Base-by-base conservation (phyloP, 2,888 invertebrate genomes). In the Drosophila anomelani region DNA sequence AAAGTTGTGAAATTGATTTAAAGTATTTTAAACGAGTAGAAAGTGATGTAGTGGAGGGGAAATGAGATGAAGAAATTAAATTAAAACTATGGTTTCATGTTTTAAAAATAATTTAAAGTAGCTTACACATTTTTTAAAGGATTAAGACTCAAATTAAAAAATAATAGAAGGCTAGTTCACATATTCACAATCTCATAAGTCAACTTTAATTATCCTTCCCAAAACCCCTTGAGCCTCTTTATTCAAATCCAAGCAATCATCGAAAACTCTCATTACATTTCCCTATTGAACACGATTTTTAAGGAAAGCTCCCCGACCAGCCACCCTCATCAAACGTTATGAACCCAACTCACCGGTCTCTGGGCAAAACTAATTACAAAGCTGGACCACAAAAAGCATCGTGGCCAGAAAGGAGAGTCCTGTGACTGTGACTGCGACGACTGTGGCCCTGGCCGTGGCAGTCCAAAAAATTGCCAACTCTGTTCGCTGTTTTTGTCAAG, bases 331-430 rank as follows among this genome's bases (percentile, higher is more conserved):
- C 68, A 66, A 68, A 68, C 68, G 66, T 29, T 66, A 49, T 47
- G 47, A 55, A 51, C 55, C 43, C 69, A 51, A 29, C 63, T 73
- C 64, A 74, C 53, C 59, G 68, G 44, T 46, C 49, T 62, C 49
- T 62, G 39, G 51, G 74, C 73, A 80, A 82, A 85, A 85, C 85
- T 85, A 87, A 85, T 85, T 85, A 87, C 77, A 80, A 80, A 81
- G 64, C 70, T 77, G 68, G 59, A 80, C 85, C 87, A 68, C 87
- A 85, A 76, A 84, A 67, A 70, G 78, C 75, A 71, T 78, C 54
- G 60, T 56, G 75, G 72, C 71, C 69, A 77, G 53, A 74, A 83
- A 77, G 49, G 20, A 32, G 66, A 66, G 39, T 41, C 43, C 57
- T 4, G 12, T 51, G 66, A 20, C 38, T 53, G 43, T 26, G 47